phyloP scores from a whole-genome alignment of 2,797 vertebrate species.

The Scyliorhinus canicula region DNA sequence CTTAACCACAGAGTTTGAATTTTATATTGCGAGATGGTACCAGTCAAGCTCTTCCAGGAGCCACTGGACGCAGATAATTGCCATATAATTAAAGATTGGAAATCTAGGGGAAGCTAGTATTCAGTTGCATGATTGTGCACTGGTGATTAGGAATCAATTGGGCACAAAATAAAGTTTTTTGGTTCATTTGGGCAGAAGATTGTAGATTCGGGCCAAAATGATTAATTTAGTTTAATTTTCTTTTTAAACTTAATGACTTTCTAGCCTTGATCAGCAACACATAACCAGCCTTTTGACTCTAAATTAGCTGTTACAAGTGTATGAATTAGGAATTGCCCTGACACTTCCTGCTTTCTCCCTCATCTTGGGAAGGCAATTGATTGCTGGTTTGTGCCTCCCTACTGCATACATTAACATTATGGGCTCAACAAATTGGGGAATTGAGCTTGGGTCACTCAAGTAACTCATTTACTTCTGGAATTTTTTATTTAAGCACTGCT shows the following conservation, averaged over 20 bases:
- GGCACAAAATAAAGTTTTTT: not conserved
- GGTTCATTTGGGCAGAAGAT: not conserved
- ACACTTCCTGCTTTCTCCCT: not conserved
- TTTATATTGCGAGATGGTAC: not conserved
- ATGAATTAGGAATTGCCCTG: not conserved
- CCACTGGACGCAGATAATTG: not conserved
- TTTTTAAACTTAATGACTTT: not conserved
- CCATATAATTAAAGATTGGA: not conserved
- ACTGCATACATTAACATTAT: not conserved
- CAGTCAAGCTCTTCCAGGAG: not conserved
- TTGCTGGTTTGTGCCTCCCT: not conserved
- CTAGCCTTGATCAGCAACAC: not conserved
- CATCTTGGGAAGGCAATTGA: not conserved
- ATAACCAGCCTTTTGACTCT: not conserved
- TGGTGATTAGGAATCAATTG: not conserved
- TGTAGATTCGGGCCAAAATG: not conserved
- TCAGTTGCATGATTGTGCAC: not conserved
- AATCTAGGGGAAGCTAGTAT: not conserved
- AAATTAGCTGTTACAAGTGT: not conserved
- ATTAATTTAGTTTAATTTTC: not conserved
- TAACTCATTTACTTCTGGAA: not conserved
- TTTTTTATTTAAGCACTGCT: not conserved
- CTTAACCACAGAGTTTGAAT: not conserved
- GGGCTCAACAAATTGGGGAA: not conserved
- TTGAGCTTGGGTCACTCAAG: not conserved